Percentiles rank a stretch among this genome's conserved stretches.
phyloP scores from a whole-genome alignment of 2,888 invertebrate species.

The Protonemura montana region DNA sequence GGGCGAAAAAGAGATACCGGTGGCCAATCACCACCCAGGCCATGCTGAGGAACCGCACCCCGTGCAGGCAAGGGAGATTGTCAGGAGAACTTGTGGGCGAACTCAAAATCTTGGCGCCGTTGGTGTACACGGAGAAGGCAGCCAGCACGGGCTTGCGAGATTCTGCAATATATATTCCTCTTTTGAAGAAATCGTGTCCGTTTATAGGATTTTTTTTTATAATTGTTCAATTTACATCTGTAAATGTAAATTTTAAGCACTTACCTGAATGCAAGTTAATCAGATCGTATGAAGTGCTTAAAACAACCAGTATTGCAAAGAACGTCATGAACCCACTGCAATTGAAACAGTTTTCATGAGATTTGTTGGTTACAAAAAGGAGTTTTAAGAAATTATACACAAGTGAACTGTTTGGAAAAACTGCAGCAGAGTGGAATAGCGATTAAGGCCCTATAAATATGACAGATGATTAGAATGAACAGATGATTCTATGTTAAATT shows the following conservation, averaged over 20 bases:
- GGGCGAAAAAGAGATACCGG: constrained; percentile 56
- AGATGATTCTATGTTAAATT: too few species aligned
- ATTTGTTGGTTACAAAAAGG: too few species aligned
- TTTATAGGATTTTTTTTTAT: too few species aligned
- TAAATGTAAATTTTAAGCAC: too few species aligned
- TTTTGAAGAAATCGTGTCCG: not conserved
- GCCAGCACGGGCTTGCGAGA: constrained; percentile 50
- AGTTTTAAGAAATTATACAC: too few species aligned
- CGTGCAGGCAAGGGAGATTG: constrained; percentile 59
- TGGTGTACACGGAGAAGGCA: constrained; percentile 59
- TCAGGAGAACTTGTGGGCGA: constrained; percentile 52
- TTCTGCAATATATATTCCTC: too few species aligned
- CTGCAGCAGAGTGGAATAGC: too few species aligned
- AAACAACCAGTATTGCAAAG: constrained; percentile 45
- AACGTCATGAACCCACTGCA: constrained; percentile 51
- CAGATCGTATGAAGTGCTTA: constrained; percentile 52
- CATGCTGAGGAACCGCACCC: constrained; percentile 63
- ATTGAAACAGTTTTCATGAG: constrained; percentile 39
- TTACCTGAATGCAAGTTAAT: constrained; percentile 30
- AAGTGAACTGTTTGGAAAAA: too few species aligned
- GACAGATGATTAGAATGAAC: too few species aligned
- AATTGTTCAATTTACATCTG: too few species aligned
- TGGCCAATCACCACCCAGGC: constrained; percentile 62
- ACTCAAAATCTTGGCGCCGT: constrained; percentile 56
- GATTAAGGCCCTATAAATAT: too few species aligned